Conservation (phyloP, 2,113 vertebrate species). For the Eublepharis macularius region DNA sequence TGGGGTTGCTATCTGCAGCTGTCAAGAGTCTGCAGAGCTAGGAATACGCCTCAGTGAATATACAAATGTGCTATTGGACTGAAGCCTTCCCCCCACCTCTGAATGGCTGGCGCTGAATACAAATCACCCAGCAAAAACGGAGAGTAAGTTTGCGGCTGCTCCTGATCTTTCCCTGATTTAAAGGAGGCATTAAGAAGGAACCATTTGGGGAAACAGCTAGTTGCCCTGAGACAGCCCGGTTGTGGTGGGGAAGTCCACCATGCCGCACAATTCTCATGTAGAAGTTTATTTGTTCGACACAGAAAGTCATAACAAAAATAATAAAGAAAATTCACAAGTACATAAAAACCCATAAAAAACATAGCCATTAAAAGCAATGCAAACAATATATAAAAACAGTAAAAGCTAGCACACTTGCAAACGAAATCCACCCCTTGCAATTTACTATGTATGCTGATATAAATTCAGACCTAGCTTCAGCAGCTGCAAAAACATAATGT, state of each 20-base stretch:
- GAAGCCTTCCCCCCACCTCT: slow-evolving; percentile 23
- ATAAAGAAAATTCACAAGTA: not conserved
- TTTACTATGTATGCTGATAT: not conserved
- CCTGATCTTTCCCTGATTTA: slow-evolving; percentile 35
- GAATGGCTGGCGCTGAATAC: slow-evolving; percentile 59
- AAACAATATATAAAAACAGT: not conserved
- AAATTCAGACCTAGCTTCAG: not conserved
- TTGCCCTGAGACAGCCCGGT: slow-evolving; percentile 37
- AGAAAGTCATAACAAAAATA: not conserved
- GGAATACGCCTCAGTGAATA: slow-evolving; percentile 68
- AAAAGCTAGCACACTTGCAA: too few species aligned
- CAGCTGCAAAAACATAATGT: not conserved
- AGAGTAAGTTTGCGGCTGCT: not conserved
- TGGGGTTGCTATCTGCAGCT: slow-evolving; percentile 73
- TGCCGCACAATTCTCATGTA: too few species aligned
- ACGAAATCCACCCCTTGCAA: not conserved
- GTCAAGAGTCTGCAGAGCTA: slow-evolving; percentile 59
- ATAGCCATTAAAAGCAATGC: not conserved
- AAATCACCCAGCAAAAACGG: slow-evolving; percentile 35
- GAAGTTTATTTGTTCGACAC: not conserved
- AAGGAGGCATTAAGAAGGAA: slow-evolving; percentile 27
- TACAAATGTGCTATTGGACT: slow-evolving; percentile 67
- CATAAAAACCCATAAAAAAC: not conserved
- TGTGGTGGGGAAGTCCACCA: not conserved
- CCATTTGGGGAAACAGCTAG: slow-evolving; percentile 45